phyloP scores from a whole-genome alignment of 2,797 vertebrate species.

The Myiotriccus ornatus region DNA sequence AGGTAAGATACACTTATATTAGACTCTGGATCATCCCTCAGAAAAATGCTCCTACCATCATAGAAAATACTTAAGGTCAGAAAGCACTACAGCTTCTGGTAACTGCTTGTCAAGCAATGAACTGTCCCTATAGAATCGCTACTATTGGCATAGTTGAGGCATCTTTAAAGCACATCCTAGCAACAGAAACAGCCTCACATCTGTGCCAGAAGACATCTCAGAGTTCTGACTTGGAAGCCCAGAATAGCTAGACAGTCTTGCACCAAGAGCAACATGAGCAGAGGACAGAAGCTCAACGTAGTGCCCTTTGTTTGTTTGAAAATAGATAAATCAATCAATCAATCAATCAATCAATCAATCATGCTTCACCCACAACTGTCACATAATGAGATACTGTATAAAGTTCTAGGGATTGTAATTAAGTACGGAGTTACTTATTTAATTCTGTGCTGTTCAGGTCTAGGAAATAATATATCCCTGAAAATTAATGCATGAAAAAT shows the following conservation, averaged over 20 bases:
- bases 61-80: background rate
- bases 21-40: background rate
- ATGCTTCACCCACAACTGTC: background rate
- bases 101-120: background rate
- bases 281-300: background rate
- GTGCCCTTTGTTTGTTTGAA: background rate
- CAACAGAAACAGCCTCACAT: background rate
- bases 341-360: background rate
- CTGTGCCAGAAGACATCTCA: background rate
- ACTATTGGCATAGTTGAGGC: background rate
- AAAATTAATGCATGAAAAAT: background rate
- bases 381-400: background rate
- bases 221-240: background rate
- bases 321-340: background rate
- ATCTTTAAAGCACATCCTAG: background rate
- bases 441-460: background rate
- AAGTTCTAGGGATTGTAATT: background rate
- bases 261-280: background rate
- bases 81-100: background rate
- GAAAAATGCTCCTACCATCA: background rate
- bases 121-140: background rate
- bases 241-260: background rate
- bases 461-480: background rate
- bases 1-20: background rate
- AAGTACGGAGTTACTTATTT: background rate